phyloP scores from a whole-genome alignment of 2,888 invertebrate species.

The Dastarcus helophoroides region DNA sequence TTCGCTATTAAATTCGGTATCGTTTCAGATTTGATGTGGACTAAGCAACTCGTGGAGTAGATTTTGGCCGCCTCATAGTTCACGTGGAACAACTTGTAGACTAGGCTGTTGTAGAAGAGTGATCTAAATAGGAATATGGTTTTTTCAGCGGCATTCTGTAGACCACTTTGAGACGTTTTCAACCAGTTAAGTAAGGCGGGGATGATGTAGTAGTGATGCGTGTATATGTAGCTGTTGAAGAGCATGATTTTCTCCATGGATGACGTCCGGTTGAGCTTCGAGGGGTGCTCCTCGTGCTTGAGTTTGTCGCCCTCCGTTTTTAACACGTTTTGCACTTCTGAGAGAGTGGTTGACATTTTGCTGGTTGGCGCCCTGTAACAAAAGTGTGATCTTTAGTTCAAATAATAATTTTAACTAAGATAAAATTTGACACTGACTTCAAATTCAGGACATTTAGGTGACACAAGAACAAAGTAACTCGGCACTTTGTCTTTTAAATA shows the following conservation, averaged over 20 bases:
- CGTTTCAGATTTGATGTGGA: too few species aligned
- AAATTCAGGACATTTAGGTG: too few species aligned
- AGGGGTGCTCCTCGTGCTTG: slow-evolving; percentile 17
- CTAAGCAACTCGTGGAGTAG: not conserved
- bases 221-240: slow-evolving; percentile 32
- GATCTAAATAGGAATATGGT: slow-evolving; percentile 22
- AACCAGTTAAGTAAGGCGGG: slow-evolving; percentile 29
- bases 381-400: too few species aligned
- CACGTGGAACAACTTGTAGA: slow-evolving; percentile 18
- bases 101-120: slow-evolving; percentile 18
- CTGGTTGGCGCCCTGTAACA: too few species aligned
- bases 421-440: too few species aligned
- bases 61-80: slow-evolving; percentile 5
- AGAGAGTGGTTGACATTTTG: slow-evolving; percentile 20
- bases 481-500: too few species aligned
- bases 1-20: not conserved
- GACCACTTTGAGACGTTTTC: slow-evolving; percentile 25
- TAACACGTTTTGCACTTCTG: slow-evolving; percentile 15
- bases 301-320: slow-evolving; percentile 11
- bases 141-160: slow-evolving; percentile 24
- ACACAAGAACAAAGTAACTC: too few species aligned
- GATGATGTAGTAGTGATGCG: slow-evolving; percentile 29
- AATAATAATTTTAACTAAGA: too few species aligned
- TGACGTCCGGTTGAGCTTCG: slow-evolving; percentile 23
- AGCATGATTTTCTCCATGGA: slow-evolving; percentile 29